Percentiles rank a stretch among this genome's conserved stretches.
Evolutionary conservation across 2,797 vertebrate species (phyloP).

Genomic region (Microchirus variegatus): DNA sequence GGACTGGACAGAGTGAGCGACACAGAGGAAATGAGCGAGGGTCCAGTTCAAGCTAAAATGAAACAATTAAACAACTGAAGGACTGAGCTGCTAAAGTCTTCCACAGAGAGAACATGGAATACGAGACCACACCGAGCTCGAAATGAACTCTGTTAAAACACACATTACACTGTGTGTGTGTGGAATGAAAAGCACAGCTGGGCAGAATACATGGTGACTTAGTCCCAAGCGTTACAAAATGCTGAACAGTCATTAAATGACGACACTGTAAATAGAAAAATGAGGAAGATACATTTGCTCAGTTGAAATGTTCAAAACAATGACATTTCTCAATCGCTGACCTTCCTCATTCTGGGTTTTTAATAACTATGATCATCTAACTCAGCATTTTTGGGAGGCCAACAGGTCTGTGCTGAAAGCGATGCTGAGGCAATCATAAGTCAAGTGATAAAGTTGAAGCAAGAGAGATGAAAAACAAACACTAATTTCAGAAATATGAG

Average conservation of each 20-base stretch:
- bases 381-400: conserved; percentile 3
- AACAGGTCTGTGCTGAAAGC: neutral
- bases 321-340: conserved; percentile 10
- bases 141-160: conserved; percentile 26
- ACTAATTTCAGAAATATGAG: neutral
- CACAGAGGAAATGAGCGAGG: conserved; percentile 4
- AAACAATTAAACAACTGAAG: conserved; percentile 35
- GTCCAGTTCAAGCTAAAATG: conserved; percentile 10
- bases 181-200: conserved; percentile 27
- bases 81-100: conserved; percentile 26
- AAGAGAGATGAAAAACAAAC: neutral
- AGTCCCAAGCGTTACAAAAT: conserved; percentile 28
- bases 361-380: neutral
- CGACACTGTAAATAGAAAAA: conserved; percentile 21
- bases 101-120: conserved; percentile 15
- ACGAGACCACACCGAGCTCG: conserved; percentile 30
- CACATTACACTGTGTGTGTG: neutral
- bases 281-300: conserved; percentile 15
- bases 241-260: conserved; percentile 25
- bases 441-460: neutral
- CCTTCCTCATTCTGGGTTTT: conserved; percentile 6
- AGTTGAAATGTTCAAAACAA: conserved; percentile 16
- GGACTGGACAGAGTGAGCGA: conserved; percentile 24
- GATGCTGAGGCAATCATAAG: neutral
- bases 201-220: conserved; percentile 38